These are phyloP conservation scores for Coptodon bakossiorum DNA, from an alignment of 2,113 vertebrate genomes.

Conservation along the genomic window DNA sequence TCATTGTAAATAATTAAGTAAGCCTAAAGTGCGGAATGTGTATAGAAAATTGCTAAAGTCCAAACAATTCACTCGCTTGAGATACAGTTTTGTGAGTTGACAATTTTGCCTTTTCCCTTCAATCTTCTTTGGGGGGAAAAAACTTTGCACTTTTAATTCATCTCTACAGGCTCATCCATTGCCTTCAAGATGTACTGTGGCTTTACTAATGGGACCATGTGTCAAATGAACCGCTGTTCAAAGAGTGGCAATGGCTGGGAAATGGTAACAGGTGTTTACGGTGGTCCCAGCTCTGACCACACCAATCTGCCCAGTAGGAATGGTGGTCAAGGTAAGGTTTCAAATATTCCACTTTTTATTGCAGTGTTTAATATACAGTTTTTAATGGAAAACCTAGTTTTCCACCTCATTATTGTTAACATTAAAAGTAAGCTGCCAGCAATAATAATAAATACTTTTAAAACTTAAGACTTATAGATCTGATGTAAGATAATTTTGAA, in stretches of 20 bases:
- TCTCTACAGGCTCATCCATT: slow-evolving; percentile 11
- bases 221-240: slow-evolving; percentile 32
- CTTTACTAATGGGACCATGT: slow-evolving; percentile 7
- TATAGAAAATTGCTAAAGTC: rapidly evolving
- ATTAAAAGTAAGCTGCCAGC: rapidly evolving
- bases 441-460: neutral
- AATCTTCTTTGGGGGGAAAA: neutral
- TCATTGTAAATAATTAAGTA: rapidly evolving
- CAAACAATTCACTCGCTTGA: rapidly evolving
- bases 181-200: slow-evolving; percentile 36
- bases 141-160: rapidly evolving
- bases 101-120: neutral
- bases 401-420: neutral
- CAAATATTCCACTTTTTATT: rapidly evolving
- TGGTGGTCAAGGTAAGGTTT: neutral
- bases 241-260: neutral
- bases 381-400: rapidly evolving
- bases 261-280: neutral
- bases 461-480: neutral
- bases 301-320: slow-evolving; percentile 20
- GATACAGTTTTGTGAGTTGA: neutral
- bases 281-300: slow-evolving; percentile 31
- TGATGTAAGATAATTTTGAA: neutral
- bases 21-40: neutral
- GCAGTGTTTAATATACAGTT: neutral